Conservation (phyloP, 2,113 vertebrate genomes). For the Epinephelus cyanopodus region DNA sequence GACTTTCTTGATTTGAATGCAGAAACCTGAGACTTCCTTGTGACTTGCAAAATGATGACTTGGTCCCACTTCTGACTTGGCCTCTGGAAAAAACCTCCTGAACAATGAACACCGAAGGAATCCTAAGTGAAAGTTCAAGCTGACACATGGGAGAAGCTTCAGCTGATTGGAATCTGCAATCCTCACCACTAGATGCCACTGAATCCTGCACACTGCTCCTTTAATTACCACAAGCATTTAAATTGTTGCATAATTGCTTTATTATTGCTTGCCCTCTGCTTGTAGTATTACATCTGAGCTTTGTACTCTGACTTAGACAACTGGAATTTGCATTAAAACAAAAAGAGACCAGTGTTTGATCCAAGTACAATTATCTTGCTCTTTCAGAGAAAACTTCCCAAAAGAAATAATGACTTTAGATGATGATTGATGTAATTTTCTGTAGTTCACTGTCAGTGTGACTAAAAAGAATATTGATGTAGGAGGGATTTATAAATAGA, state of each 20-base stretch:
- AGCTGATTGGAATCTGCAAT: too few relatives aligned
- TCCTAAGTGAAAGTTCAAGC: too few relatives aligned
- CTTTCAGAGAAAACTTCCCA: conserved; percentile 42
- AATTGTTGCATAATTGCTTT: conserved; percentile 42
- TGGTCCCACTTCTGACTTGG: too few relatives aligned
- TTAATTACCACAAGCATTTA: conserved; percentile 27
- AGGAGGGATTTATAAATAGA: conserved; percentile 58
- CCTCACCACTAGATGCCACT: too few relatives aligned
- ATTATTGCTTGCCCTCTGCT: conserved; percentile 35
- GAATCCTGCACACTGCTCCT: too few relatives aligned
- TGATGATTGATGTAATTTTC: conserved; percentile 62
- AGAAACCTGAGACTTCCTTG: too few relatives aligned
- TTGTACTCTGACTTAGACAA: conserved; percentile 39
- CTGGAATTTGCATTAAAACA: conserved; percentile 48
- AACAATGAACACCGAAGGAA: too few relatives aligned
- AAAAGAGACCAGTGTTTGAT: conserved; percentile 21
- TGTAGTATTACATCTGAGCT: conserved; percentile 22
- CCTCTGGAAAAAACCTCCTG: too few relatives aligned
- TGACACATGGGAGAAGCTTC: too few relatives aligned
- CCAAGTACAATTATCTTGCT: conserved; percentile 38
- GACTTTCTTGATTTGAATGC: too few relatives aligned
- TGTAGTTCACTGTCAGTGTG: conserved; percentile 45
- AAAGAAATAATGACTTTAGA: conserved; percentile 49
- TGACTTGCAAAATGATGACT: too few relatives aligned
- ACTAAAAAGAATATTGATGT: conserved; percentile 60